Evolutionary conservation across 2,888 invertebrate genomes (phyloP), one percentile per base, ranked within the genome.

Genomic region (Drosophila quinaria): DNA sequence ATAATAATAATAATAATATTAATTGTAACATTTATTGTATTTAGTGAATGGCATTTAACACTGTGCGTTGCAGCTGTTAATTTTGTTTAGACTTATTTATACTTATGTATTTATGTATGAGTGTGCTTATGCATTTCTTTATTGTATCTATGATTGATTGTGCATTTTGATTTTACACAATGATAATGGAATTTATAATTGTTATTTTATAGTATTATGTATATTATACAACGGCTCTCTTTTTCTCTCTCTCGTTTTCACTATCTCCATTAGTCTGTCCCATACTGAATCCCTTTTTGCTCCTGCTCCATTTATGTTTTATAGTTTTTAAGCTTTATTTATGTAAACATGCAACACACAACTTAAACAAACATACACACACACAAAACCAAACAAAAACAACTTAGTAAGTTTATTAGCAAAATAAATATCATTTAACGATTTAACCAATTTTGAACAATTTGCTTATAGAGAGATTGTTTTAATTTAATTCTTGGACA

Each of bases 21-120:
- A 78, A 74, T 74, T 77, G 70, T 77, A 77, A 78, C 64, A 78
- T 63, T 74, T 70, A 77, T 77, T 87, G 81, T 86, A 81, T 86
- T 87, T 87, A 87, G 83, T 79, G 74, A 89, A 89, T 90, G 88
- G 90, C 90, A 90, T 90, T 90, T 90, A 90, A 89, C 76, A 75
- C 80, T 72, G 75, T 82, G 78, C 72, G 78, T 82, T 83, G 76
- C 83, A 83, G 76, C 67, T 78, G 78, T 71, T 78, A 73, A 79
- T 81, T 78, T 87, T 84, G 76, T 83, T 83, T 84, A 84, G 84
- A 80, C 84, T 81, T 87, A 85, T 82, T 81, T 82, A 80, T 68
- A 67, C 54, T 72, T 78, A 80, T 75, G 65, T 76, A 76, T 80
- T 62, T 76, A 80, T 74, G 68, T 69, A 68, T 74, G 39, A 39